Evolutionary conservation across 2,797 vertebrate species (phyloP).

Genomic region (Ctenochaetus hawaiiensis): DNA sequence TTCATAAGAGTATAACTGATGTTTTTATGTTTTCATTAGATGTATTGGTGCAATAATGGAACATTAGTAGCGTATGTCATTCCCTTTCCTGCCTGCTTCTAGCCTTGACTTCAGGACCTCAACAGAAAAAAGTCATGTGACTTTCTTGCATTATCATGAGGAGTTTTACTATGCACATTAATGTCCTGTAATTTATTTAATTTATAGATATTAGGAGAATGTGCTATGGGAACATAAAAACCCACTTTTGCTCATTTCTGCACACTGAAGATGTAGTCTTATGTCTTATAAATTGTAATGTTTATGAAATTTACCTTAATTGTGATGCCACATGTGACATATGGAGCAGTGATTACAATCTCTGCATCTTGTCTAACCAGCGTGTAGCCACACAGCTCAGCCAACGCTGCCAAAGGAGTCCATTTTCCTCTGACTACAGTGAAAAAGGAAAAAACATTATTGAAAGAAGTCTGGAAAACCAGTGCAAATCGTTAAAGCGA

Average conservation of each 20-base stretch:
- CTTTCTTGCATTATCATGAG: too few relatives aligned
- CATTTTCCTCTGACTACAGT: conserved; percentile 73
- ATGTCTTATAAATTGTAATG: neutral
- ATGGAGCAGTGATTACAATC: conserved; percentile 49
- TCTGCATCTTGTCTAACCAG: conserved; percentile 39
- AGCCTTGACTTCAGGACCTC: too few relatives aligned
- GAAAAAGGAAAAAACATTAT: neutral
- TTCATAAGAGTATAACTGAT: too few relatives aligned
- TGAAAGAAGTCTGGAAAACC: neutral
- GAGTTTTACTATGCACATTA: too few relatives aligned
- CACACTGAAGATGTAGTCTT: neutral
- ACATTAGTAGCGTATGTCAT: too few relatives aligned
- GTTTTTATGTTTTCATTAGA: too few relatives aligned
- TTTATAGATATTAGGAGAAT: neutral
- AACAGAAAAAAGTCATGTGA: too few relatives aligned
- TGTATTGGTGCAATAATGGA: too few relatives aligned
- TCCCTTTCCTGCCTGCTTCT: too few relatives aligned
- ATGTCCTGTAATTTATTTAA: too few relatives aligned
- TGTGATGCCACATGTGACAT: conserved; percentile 72
- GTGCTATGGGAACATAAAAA: neutral
- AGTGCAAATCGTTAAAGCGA: neutral
- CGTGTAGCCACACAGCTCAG: conserved; percentile 73
- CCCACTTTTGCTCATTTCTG: neutral
- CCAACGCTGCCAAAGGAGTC: conserved; percentile 59
- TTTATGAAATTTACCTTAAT: conserved; percentile 60